Evolutionary conservation across 2,797 vertebrate genomes (phyloP).

Genomic region (Ispidina picta): DNA sequence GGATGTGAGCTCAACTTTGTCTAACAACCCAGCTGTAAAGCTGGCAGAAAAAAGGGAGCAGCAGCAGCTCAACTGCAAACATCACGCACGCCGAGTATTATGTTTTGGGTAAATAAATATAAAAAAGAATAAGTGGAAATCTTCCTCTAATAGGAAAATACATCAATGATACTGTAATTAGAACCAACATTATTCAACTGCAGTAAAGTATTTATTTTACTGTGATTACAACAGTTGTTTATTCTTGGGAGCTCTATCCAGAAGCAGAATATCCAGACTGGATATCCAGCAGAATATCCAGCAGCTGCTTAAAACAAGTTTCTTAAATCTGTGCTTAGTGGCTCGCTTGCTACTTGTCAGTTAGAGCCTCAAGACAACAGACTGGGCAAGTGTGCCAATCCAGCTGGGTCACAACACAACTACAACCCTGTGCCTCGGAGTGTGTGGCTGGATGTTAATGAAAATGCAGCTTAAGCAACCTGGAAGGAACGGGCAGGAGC

Average conservation of each 20-base stretch:
- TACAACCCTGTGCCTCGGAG: not conserved
- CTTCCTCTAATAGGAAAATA: constrained; percentile 48
- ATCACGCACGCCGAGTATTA: not conserved
- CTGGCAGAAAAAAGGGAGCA: not conserved
- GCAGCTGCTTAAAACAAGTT: constrained; percentile 19
- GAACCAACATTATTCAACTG: constrained; percentile 51
- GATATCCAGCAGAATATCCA: constrained; percentile 4
- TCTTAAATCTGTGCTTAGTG: not conserved
- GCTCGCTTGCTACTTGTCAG: not conserved
- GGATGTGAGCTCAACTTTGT: not conserved
- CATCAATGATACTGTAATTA: constrained; percentile 63
- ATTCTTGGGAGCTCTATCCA: constrained; percentile 35
- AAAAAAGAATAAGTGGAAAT: constrained; percentile 55
- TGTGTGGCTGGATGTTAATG: not conserved
- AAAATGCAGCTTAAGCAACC: not conserved
- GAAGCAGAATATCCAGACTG: constrained; percentile 9
- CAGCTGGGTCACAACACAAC: not conserved
- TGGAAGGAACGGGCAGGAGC: not conserved
- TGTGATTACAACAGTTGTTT: constrained; percentile 53
- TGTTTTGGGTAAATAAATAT: constrained; percentile 60
- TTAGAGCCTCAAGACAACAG: not conserved
- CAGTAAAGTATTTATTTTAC: constrained; percentile 51
- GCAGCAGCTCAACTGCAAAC: constrained; percentile 23
- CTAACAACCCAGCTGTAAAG: constrained; percentile 25
- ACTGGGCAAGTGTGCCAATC: not conserved